These are phyloP conservation scores for Isaurus tuberculatus DNA, from an alignment of 92 coral and sea anemone species.

Conservation along the genomic window DNA sequence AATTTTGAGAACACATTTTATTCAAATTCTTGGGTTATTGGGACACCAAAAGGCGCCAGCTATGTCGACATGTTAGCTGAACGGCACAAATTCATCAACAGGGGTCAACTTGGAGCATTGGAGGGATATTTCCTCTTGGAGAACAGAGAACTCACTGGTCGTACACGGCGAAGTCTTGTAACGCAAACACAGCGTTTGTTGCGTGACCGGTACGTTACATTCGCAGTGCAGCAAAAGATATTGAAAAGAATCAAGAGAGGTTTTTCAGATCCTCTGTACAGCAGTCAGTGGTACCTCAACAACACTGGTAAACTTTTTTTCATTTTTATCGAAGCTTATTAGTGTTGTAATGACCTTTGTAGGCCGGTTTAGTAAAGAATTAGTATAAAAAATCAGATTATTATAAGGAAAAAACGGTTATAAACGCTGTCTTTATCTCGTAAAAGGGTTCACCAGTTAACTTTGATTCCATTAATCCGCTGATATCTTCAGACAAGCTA, in stretches of 20 bases:
- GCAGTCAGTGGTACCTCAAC: slow-evolving; percentile 95
- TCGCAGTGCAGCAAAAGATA: slow-evolving; percentile 86
- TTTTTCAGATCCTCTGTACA: slow-evolving; percentile 75
- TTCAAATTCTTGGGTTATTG: slow-evolving; percentile 94
- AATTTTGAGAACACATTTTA: slow-evolving; percentile 43
- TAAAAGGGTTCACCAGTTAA: no score
- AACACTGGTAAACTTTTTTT: slow-evolving; percentile 75
- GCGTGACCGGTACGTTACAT: slow-evolving; percentile 78
- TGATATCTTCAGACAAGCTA: no score
- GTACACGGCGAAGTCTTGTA: slow-evolving; percentile 71
- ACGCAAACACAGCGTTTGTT: slow-evolving; percentile 69
- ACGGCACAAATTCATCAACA: slow-evolving; percentile 75
- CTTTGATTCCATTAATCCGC: no score
- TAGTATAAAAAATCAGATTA: no score
- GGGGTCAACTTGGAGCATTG: slow-evolving; percentile 78
- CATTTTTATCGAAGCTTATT: no score
- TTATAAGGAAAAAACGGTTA: no score
- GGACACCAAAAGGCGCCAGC: slow-evolving; percentile 75
- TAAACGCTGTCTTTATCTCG: no score
- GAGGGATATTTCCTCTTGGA: slow-evolving; percentile 79
- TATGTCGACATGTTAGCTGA: slow-evolving; percentile 87
- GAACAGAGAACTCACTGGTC: slow-evolving; percentile 67
- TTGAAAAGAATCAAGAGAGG: slow-evolving; percentile 82
- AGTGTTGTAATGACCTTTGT: no score
- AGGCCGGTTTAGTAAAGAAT: no score